Base-by-base conservation (phyloP, 2,797 vertebrate genomes). In the Poecilia gillii region DNA sequence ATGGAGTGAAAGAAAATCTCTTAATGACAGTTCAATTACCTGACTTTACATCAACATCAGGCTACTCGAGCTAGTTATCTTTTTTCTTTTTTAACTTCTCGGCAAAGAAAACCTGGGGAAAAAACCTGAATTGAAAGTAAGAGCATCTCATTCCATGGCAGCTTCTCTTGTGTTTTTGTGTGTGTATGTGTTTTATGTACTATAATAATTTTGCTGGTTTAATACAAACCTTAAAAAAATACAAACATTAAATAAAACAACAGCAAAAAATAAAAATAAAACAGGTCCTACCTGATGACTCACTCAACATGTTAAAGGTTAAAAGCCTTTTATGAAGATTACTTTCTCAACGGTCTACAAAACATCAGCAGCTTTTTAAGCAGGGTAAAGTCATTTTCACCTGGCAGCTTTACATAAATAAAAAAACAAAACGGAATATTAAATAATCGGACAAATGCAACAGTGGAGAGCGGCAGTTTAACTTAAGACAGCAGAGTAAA, bases 361-460 rank as follows among this genome's bases (percentile, higher is more conserved):
- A 94, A 94, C 80, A 85, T 94, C 86, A 93, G 93, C 87, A 90
- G 88, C 85, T 89, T 87, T 84, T 80, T 66, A 95, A 92, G 92
- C 90, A 36, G 73, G 83, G 87, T 87, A 86, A 91, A 90, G 88
- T 94, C 89, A 91, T 86, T 88, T 86, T 84, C 82, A 81, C 86
- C 76, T n/a, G 87, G 89, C 82, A 86, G 85, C 89, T 91, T 89
- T 73, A 89, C 83, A 93, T 94, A 96, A 94, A 93, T 94, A 93
- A 85, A 90, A 80, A 20, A 8, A 53, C 20, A 51, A 53, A 9
- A 23, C 7, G 85, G 87, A 86, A 78, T 85, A 91, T 92, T 88
- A 93, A 91, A 92, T 92, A 89, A 90, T 73, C 25, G 0, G 85
- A 92, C 76, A 85, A 92, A 90, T 78, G 79, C 76, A 86, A 83